These are phyloP conservation scores for Laspeyria flexula DNA, from an alignment of 2,888 invertebrate genomes.

Conservation along the genomic window DNA sequence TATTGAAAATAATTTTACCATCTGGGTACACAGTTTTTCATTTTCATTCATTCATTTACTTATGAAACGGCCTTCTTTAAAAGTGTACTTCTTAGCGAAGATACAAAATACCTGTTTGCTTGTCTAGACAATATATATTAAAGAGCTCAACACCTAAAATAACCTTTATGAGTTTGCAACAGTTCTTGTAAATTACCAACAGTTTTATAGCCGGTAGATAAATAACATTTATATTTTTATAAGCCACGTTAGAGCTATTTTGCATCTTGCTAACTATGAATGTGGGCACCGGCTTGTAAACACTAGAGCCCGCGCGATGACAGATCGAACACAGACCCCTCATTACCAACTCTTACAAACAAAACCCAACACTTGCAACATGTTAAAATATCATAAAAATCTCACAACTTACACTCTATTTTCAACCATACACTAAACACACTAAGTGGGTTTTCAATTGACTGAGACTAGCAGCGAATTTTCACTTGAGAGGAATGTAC, in stretches of 20 bases:
- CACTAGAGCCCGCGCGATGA: slow-evolving; percentile 70
- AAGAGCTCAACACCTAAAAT: slow-evolving; percentile 10
- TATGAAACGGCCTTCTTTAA: too few species aligned
- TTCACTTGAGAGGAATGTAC: slow-evolving; percentile 61
- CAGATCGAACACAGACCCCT: slow-evolving; percentile 74
- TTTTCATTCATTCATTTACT: too few species aligned
- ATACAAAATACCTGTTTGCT: not conserved
- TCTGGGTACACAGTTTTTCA: too few species aligned
- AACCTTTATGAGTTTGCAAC: slow-evolving; percentile 39
- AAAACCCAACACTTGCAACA: slow-evolving; percentile 61
- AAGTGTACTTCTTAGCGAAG: too few species aligned
- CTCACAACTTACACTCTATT: slow-evolving; percentile 38
- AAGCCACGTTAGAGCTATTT: slow-evolving; percentile 59
- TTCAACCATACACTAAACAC: slow-evolving; percentile 41
- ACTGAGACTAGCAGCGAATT: slow-evolving; percentile 44
- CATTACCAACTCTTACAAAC: slow-evolving; percentile 76
- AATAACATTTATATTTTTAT: slow-evolving; percentile 59
- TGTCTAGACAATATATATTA: slow-evolving; percentile 17
- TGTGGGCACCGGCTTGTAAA: slow-evolving; percentile 66
- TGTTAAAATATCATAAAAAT: slow-evolving; percentile 73
- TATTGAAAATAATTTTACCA: too few species aligned
- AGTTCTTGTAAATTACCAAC: slow-evolving; percentile 44
- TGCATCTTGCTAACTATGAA: slow-evolving; percentile 63
- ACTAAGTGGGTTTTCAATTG: slow-evolving; percentile 33
- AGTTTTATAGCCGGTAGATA: slow-evolving; percentile 53